A percentile compares a stretch with the other conserved stretches of the same genome.
Conservation (phyloP, 2,113 vertebrate genomes). For the Jacana jacana region DNA sequence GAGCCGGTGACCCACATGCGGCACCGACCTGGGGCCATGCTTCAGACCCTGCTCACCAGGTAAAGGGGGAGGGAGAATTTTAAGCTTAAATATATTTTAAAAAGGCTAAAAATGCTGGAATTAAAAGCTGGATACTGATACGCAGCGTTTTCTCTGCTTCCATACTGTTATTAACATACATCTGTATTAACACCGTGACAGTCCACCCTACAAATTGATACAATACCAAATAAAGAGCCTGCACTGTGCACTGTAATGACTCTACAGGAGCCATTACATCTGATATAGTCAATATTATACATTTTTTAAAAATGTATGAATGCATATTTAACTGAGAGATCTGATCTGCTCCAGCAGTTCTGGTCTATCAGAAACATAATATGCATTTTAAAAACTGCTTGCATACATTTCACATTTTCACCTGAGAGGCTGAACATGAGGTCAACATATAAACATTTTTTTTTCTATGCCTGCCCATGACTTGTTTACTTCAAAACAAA, state of each 20-base stretch:
- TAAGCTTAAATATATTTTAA: background rate
- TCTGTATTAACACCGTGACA: conserved; percentile 64
- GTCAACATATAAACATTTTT: background rate
- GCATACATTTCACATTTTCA: conserved; percentile 63
- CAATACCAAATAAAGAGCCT: conserved; percentile 71
- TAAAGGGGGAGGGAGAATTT: background rate
- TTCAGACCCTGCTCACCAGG: background rate
- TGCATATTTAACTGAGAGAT: conserved; percentile 76
- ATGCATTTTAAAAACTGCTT: conserved; percentile 62
- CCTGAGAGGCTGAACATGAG: conserved; percentile 45
- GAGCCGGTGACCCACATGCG: background rate
- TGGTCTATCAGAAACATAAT: conserved; percentile 66
- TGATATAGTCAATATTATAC: conserved; percentile 71
- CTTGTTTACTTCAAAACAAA: conserved; percentile 8
- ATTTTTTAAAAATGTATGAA: conserved; percentile 66
- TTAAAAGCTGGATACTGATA: conserved; percentile 26
- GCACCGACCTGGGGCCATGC: accelerated
- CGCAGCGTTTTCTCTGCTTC: conserved; percentile 14
- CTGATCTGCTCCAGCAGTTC: conserved; percentile 68
- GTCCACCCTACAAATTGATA: conserved; percentile 71
- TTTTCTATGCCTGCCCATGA: background rate
- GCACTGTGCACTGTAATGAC: conserved; percentile 56
- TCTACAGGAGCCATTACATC: conserved; percentile 62
- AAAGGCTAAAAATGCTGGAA: conserved; percentile 16
- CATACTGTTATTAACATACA: conserved; percentile 22